Conservation (phyloP, 1,140 invertebrate species). For the Euborellia annulipes region DNA sequence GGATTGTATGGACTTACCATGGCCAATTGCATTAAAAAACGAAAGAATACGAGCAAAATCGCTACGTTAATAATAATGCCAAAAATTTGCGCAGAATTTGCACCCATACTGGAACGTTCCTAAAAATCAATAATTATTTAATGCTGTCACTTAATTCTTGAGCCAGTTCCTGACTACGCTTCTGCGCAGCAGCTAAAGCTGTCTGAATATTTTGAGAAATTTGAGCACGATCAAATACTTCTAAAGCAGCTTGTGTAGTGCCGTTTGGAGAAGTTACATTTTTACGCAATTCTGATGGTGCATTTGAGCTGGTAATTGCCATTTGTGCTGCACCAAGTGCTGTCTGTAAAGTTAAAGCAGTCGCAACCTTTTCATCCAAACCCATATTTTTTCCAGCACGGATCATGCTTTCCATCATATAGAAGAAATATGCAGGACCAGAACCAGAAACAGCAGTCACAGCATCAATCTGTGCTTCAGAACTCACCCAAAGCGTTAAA, state of each 20-base stretch:
- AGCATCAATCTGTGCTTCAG: conserved; percentile 76
- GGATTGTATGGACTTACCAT: too few relatives aligned
- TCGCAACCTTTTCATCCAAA: background rate
- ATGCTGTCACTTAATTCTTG: too few relatives aligned
- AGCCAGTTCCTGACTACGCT: too few relatives aligned
- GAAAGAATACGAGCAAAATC: too few relatives aligned
- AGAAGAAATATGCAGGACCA: conserved; percentile 68
- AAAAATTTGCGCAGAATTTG: too few relatives aligned
- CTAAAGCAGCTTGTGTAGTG: background rate
- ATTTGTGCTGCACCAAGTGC: background rate
- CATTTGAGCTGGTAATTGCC: background rate
- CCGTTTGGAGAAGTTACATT: background rate
- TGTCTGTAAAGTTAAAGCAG: background rate
- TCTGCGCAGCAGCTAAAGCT: too few relatives aligned
- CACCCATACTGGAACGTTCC: too few relatives aligned
- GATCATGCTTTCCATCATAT: background rate
- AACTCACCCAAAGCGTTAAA: conserved; percentile 74
- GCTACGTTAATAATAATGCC: too few relatives aligned
- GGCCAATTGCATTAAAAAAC: too few relatives aligned
- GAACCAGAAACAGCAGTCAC: conserved; percentile 87
- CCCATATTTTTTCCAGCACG: background rate
- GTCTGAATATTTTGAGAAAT: too few relatives aligned
- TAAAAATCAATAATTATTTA: too few relatives aligned
- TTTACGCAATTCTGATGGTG: background rate
- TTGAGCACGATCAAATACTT: too few relatives aligned